A percentile compares a stretch with the other conserved stretches of the same genome.
phyloP scores from a whole-genome alignment of 2,888 invertebrate species.

The Diarsia rubi region DNA sequence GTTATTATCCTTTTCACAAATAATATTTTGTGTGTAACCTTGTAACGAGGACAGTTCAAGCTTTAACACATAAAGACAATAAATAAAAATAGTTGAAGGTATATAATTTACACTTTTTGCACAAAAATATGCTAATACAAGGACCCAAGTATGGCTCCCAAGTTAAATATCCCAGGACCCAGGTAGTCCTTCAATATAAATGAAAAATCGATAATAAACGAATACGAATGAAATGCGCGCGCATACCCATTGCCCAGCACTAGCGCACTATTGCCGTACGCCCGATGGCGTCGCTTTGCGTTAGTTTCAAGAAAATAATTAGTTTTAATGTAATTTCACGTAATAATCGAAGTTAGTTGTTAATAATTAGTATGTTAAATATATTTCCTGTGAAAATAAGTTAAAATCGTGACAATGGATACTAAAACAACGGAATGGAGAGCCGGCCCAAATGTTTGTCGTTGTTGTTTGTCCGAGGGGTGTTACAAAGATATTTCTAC shows the following conservation, averaged over 20 bases:
- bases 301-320: slow-evolving; percentile 63
- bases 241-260: slow-evolving; percentile 51
- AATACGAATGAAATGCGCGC: slow-evolving; percentile 51
- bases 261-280: slow-evolving; percentile 46
- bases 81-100: not conserved
- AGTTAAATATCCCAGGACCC: not conserved
- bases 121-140: not conserved
- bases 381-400: slow-evolving; percentile 76
- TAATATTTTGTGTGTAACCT: not conserved
- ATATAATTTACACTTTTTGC: slow-evolving; percentile 4
- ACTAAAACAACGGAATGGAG: slow-evolving; percentile 84
- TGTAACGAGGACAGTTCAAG: not conserved
- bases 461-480: slow-evolving; percentile 86
- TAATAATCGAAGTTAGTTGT: slow-evolving; percentile 56
- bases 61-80: not conserved
- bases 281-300: slow-evolving; percentile 71
- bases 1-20: not conserved
- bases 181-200: slow-evolving; percentile 13
- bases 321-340: slow-evolving; percentile 44
- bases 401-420: slow-evolving; percentile 80
- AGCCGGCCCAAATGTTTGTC: slow-evolving; percentile 86
- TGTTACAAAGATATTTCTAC: slow-evolving; percentile 89
- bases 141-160: not conserved
- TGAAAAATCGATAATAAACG: slow-evolving; percentile 57
- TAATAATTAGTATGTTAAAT: slow-evolving; percentile 62